Percentiles rank a stretch among this genome's conserved stretches.
Evolutionary conservation across 2,888 invertebrate species (phyloP).

Genomic region (Coelopa pilipes): DNA sequence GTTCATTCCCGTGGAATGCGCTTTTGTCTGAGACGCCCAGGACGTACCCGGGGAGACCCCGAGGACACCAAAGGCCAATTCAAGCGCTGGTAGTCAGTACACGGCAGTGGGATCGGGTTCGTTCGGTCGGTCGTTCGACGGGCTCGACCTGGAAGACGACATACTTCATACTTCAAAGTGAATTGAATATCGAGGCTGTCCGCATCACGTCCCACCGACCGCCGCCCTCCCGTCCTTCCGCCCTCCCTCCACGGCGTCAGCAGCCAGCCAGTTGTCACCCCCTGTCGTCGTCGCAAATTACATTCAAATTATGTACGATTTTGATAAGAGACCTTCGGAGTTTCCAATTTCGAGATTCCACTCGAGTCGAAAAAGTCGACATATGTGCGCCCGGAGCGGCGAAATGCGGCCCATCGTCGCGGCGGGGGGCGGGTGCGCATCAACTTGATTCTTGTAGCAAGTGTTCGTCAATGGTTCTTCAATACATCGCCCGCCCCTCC

Average conservation of each 20-base stretch:
- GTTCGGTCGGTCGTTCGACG: too few relatives aligned
- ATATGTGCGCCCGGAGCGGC: slow-evolving; percentile 66
- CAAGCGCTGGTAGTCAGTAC: too few relatives aligned
- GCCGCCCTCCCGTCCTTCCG: not conserved
- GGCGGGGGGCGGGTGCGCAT: not conserved
- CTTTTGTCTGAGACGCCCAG: too few relatives aligned
- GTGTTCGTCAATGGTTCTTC: slow-evolving; percentile 49
- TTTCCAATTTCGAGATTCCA: slow-evolving; percentile 64
- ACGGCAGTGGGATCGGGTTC: too few relatives aligned
- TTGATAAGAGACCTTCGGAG: slow-evolving; percentile 63
- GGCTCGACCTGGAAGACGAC: too few relatives aligned
- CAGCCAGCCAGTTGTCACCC: slow-evolving; percentile 14
- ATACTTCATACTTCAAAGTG: too few relatives aligned
- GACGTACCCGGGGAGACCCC: not conserved
- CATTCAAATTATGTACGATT: slow-evolving; percentile 66
- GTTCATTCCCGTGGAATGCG: too few relatives aligned
- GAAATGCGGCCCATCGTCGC: slow-evolving; percentile 19
- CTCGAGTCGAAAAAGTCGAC: slow-evolving; percentile 62
- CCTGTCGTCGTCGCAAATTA: slow-evolving; percentile 56
- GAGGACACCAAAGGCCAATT: too few relatives aligned
- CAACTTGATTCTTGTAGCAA: slow-evolving; percentile 48
- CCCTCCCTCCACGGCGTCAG: not conserved
- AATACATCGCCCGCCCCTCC: slow-evolving; percentile 40
- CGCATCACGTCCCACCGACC: not conserved
- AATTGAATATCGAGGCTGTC: too few relatives aligned